Evolutionary conservation across 2,797 vertebrate genomes (phyloP).

Genomic region (Sebastes trivittatus): DNA sequence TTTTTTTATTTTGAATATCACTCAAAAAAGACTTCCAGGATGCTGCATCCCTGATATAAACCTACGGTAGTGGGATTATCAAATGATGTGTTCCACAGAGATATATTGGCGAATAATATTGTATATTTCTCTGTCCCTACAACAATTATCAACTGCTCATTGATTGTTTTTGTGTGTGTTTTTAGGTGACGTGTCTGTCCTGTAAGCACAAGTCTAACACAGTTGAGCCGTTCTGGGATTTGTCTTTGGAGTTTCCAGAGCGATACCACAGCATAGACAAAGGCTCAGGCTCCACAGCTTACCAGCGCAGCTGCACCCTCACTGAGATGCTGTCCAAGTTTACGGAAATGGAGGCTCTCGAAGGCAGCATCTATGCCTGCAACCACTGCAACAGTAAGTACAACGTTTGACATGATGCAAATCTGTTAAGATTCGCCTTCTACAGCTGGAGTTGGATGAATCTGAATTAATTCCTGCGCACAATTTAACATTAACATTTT

Average conservation of each 20-base stretch:
- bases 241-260: slow-evolving; percentile 97
- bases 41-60: neutral
- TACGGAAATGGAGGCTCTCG: slow-evolving; percentile 96
- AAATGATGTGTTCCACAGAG: neutral
- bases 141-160: neutral
- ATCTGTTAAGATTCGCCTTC: neutral
- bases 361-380: slow-evolving; percentile 97
- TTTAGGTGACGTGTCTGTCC: slow-evolving; percentile 95
- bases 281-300: slow-evolving; percentile 83
- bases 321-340: slow-evolving; percentile 99
- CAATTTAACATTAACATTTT: neutral
- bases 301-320: slow-evolving; percentile 92
- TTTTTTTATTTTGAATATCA: neutral
- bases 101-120: neutral
- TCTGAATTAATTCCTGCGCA: neutral
- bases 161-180: neutral
- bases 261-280: slow-evolving; percentile 93
- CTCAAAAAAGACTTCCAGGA: neutral
- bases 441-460: neutral
- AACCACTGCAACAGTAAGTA: slow-evolving; percentile 98
- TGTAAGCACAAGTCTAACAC: slow-evolving; percentile 99
- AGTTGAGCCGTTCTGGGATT: slow-evolving; percentile 98
- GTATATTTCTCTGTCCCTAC: neutral
- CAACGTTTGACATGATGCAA: neutral
- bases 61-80: no score